Percentiles rank a stretch among this genome's conserved stretches.
These are phyloP conservation scores for Corythaeola cristata DNA, from an alignment of 2,113 vertebrate species.

Conservation along the genomic window DNA sequence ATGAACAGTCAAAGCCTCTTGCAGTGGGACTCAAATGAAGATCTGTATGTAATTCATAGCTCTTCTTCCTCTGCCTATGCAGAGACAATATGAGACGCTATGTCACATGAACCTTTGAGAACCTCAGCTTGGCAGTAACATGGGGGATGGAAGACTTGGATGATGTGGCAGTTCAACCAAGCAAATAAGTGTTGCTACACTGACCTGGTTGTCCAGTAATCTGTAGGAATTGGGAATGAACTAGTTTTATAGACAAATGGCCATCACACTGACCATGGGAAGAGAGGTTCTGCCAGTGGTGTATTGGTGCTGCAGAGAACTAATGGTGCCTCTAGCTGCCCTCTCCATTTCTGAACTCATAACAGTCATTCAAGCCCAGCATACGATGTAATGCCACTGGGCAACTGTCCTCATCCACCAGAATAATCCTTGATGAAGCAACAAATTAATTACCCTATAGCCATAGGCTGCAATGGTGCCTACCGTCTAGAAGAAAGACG, in stretches of 20 bases:
- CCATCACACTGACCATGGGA: neutral
- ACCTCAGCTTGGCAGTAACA: neutral
- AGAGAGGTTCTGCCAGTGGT: neutral
- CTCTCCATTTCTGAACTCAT: neutral
- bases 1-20: neutral
- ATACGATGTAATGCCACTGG: neutral
- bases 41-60: neutral
- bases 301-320: neutral
- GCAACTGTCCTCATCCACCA: neutral
- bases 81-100: neutral
- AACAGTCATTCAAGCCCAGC: neutral
- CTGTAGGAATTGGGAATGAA: neutral
- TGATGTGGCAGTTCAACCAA: neutral
- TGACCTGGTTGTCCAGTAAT: neutral
- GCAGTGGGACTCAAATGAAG: neutral
- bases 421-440: neutral
- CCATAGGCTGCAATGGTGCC: neutral
- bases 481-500: neutral
- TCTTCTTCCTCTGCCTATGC: neutral
- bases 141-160: neutral
- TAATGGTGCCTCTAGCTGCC: neutral
- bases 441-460: neutral
- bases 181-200: neutral
- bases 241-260: neutral
- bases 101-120: neutral